A percentile compares a stretch with the other conserved stretches of the same genome.
Evolutionary conservation across 2,113 vertebrate species (phyloP).

Genomic region (Chlamydotis undulata): DNA sequence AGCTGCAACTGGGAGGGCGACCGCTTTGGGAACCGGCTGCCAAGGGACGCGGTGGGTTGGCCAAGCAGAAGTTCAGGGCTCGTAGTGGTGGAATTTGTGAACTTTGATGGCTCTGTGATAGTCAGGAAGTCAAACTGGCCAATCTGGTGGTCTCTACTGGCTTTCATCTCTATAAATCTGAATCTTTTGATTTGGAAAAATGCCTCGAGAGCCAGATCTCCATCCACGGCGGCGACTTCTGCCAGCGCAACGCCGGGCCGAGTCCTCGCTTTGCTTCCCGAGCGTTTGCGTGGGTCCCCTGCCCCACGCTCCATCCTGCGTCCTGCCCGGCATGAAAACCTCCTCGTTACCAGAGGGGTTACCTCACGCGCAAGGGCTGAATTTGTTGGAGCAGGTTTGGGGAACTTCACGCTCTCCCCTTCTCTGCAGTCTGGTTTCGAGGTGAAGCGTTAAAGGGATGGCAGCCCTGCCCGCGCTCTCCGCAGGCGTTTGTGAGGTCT

Average conservation of each 20-base stretch:
- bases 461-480: not conserved
- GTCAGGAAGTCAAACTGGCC: not conserved
- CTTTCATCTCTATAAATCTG: not conserved
- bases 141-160: not conserved
- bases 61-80: not conserved
- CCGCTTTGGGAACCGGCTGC: not conserved
- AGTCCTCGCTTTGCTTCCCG: not conserved
- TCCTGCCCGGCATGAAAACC: not conserved
- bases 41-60: not conserved
- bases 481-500: not conserved
- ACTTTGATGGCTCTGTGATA: not conserved
- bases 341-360: not conserved
- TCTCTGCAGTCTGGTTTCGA: not conserved
- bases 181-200: not conserved
- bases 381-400: not conserved
- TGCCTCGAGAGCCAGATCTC: rapidly evolving
- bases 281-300: not conserved
- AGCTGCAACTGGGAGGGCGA: not conserved
- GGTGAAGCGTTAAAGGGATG: not conserved
- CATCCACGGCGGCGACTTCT: rapidly evolving
- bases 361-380: not conserved
- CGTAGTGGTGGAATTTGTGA: not conserved
- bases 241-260: not conserved
- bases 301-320: rapidly evolving
- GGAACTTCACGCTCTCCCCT: not conserved